phyloP scores from a whole-genome alignment of 1,140 invertebrate genomes.

The Aphidius ervi region DNA sequence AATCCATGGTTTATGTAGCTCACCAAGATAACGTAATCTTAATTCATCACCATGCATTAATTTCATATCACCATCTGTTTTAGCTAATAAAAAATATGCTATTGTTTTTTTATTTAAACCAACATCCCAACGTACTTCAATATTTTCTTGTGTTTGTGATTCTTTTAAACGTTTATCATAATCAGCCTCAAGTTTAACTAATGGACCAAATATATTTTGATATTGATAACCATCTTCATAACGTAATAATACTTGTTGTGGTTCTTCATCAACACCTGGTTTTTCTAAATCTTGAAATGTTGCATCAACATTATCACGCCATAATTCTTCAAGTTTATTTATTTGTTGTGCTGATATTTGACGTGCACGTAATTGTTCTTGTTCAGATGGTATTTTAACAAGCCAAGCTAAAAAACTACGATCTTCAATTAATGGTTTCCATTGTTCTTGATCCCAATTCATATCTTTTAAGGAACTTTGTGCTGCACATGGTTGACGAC shows the following conservation, averaged over 20 bases:
- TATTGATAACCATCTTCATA: conserved; percentile 99
- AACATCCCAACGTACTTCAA: conserved; percentile 97
- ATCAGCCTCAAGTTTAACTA: conserved; percentile 96
- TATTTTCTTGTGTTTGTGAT: conserved; percentile 97
- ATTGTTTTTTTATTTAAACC: conserved; percentile 98
- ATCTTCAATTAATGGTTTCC: conserved; percentile 97
- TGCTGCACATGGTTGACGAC: conserved; percentile 95
- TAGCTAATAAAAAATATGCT: conserved; percentile 95
- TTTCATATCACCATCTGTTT: conserved; percentile 97
- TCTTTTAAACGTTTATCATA: conserved; percentile 98
- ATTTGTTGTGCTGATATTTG: conserved; percentile 97
- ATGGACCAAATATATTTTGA: conserved; percentile 95
- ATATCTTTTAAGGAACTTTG: conserved; percentile 95
- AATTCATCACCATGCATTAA: conserved; percentile 99
- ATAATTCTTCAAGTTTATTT: conserved; percentile 95
- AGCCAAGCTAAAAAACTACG: conserved; percentile 94
- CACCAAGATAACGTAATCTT: conserved; percentile 87
- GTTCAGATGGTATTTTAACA: conserved; percentile 92
- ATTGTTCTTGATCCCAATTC: conserved; percentile 99
- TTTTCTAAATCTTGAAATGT: conserved; percentile 97
- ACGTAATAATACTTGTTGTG: conserved; percentile 86
- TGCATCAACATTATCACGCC: conserved; percentile 97
- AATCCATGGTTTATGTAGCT: conserved; percentile 89
- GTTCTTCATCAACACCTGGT: conserved; percentile 95
- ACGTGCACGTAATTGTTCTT: conserved; percentile 89